These are phyloP conservation scores for Ophion slaviceki DNA, from an alignment of 2,888 invertebrate genomes.

Conservation along the genomic window DNA sequence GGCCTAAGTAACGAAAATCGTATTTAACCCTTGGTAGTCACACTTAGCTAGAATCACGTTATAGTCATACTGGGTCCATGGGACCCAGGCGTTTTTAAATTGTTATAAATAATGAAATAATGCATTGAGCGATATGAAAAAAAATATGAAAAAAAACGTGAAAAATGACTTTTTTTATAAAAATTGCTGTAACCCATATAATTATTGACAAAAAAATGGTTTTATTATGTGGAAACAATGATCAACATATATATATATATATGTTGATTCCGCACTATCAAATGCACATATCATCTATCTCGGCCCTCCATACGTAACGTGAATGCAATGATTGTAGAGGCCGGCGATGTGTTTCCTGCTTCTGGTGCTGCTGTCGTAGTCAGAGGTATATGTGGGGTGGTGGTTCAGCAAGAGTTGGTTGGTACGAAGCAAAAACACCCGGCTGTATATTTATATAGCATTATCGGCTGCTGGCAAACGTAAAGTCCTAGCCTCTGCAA, in stretches of 20 bases:
- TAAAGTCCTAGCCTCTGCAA: not conserved
- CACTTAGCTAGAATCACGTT: too few species aligned
- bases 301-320: slow-evolving; percentile 34
- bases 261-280: not conserved
- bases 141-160: too few species aligned
- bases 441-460: slow-evolving; percentile 4
- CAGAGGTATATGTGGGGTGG: slow-evolving; percentile 10
- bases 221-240: too few species aligned
- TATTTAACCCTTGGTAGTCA: too few species aligned
- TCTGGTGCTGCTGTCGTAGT: slow-evolving; percentile 51
- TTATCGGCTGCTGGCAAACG: not conserved
- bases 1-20: too few species aligned
- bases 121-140: too few species aligned
- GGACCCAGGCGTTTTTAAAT: too few species aligned
- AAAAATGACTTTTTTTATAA: too few species aligned
- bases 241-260: not conserved
- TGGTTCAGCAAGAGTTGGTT: slow-evolving; percentile 3
- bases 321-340: slow-evolving; percentile 58
- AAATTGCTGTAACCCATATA: too few species aligned
- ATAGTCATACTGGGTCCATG: too few species aligned
- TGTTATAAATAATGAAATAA: too few species aligned
- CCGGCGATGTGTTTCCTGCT: slow-evolving; percentile 43
- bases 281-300: not conserved
- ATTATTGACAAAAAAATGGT: too few species aligned
- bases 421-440: not conserved